Conservation (phyloP, 2,888 invertebrate species). For the Malthinus flaveolus region DNA sequence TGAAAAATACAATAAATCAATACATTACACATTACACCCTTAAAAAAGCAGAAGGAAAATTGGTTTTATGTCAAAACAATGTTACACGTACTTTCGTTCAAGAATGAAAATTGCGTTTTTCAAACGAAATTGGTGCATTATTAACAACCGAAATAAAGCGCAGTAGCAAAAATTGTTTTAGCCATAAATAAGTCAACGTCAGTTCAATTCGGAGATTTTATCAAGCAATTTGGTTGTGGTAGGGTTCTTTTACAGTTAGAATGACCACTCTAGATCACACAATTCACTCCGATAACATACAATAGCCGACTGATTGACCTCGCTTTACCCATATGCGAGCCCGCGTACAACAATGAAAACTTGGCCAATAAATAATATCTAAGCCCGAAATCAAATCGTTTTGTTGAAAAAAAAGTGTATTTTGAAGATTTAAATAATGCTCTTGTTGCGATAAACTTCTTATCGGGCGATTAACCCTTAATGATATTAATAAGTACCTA, state of each 20-base stretch:
- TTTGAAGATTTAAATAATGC: too few species aligned
- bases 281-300: constrained; percentile 28
- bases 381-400: constrained; percentile 24
- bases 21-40: too few species aligned
- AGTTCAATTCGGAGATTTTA: constrained; percentile 38
- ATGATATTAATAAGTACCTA: too few species aligned
- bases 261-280: constrained; percentile 30
- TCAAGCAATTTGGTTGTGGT: constrained; percentile 37
- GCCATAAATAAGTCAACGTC: constrained; percentile 39
- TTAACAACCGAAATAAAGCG: too few species aligned
- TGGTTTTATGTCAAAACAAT: too few species aligned
- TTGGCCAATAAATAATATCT: constrained; percentile 29
- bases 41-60: too few species aligned
- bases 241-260: constrained; percentile 27
- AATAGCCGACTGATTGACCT: constrained; percentile 29
- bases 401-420: background rate
- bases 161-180: constrained; percentile 16
- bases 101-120: too few species aligned
- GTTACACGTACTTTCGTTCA: too few species aligned
- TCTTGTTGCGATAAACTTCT: too few species aligned
- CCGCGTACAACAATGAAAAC: constrained; percentile 24
- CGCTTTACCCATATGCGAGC: constrained; percentile 20
- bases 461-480: too few species aligned
- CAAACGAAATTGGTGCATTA: too few species aligned
- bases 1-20: too few species aligned